phyloP scores from a whole-genome alignment of 2,888 invertebrate genomes.

The Shargacucullia verbasci region DNA sequence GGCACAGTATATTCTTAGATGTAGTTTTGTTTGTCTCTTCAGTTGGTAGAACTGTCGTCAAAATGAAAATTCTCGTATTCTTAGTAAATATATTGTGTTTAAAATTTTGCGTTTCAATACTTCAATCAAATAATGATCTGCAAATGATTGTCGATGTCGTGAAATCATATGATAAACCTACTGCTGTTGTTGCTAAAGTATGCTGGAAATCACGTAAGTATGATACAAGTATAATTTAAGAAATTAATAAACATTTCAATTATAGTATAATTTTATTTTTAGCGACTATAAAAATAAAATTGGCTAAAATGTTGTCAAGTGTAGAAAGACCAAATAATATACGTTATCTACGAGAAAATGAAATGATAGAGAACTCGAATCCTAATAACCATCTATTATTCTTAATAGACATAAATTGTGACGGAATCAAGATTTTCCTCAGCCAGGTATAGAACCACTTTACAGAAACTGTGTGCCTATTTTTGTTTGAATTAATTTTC shows the following conservation, averaged over 20 bases:
- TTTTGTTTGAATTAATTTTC: conserved; percentile 1
- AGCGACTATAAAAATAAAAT: conserved; percentile 53
- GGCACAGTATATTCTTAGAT: conserved; percentile 3
- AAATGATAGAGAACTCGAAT: conserved; percentile 19
- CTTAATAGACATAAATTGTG: conserved; percentile 52
- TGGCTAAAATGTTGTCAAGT: conserved; percentile 54
- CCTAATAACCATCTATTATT: conserved; percentile 35
- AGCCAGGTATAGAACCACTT: conserved; percentile 56
- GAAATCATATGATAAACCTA: conserved; percentile 65
- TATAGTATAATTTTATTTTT: conserved; percentile 17
- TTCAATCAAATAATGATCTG: conserved; percentile 47
- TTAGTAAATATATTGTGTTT: conserved; percentile 33
- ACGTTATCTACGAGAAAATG: conserved; percentile 51
- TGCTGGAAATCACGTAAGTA: conserved; percentile 72
- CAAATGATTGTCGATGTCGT: conserved; percentile 70
- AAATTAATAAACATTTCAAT: too few relatives aligned
- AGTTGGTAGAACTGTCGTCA: not conserved
- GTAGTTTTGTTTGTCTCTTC: conserved; percentile 7
- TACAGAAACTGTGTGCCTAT: not conserved
- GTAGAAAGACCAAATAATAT: conserved; percentile 50
- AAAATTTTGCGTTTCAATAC: conserved; percentile 38
- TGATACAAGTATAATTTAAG: not conserved
- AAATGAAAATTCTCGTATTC: conserved; percentile 35
- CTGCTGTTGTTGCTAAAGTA: conserved; percentile 64
- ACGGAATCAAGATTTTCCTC: conserved; percentile 50